Percentiles rank a stretch among this genome's conserved stretches.
Evolutionary conservation across 1,140 invertebrate species (phyloP).

Genomic region (Ceratina australensis): DNA sequence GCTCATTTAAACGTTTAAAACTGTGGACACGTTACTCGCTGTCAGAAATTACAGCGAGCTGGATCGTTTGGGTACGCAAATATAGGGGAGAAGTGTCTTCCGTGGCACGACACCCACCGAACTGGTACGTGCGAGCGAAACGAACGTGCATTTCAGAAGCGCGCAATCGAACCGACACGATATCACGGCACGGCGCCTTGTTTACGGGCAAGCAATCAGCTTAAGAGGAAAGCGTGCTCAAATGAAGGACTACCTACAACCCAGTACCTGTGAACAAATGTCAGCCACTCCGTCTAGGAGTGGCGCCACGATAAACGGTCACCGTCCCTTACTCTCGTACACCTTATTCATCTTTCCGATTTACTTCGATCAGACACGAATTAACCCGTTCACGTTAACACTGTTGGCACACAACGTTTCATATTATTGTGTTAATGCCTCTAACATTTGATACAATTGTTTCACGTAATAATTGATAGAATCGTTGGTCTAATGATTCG

Average conservation of each 20-base stretch:
- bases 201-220: slow-evolving; percentile 46
- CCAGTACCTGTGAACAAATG: slow-evolving; percentile 36
- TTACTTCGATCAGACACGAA: no score
- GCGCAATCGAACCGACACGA: slow-evolving; percentile 16
- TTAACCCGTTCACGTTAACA: no score
- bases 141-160: slow-evolving; percentile 23
- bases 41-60: not conserved
- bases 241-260: slow-evolving; percentile 38
- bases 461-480: no score
- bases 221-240: slow-evolving; percentile 48
- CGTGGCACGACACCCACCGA: not conserved
- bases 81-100: not conserved
- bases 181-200: slow-evolving; percentile 22
- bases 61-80: not conserved
- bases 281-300: slow-evolving; percentile 21
- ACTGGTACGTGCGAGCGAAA: not conserved
- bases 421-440: no score
- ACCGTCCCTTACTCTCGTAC: not conserved
- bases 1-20: no score
- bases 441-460: no score
- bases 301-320: slow-evolving; percentile 10
- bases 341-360: not conserved
- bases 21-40: not conserved
- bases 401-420: no score
- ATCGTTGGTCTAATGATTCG: no score